phyloP scores from a whole-genome alignment of 2,113 vertebrate genomes.

The Fregetta grallaria region DNA sequence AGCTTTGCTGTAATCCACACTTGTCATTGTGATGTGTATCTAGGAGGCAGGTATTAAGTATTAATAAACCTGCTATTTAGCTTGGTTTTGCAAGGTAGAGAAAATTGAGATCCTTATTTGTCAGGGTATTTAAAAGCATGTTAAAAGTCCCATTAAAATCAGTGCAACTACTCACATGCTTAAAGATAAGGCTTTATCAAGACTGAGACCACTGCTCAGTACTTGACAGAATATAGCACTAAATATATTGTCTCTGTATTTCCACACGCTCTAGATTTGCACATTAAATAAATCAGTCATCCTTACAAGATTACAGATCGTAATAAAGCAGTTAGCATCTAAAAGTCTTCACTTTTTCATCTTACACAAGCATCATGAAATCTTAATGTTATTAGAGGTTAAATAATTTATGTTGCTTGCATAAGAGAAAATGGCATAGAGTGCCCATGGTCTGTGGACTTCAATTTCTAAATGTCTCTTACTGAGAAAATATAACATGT shows the following conservation, averaged over 20 bases:
- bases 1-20: slow-evolving; percentile 22
- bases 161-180: not conserved
- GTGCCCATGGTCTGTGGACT: not conserved
- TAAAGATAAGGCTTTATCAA: slow-evolving; percentile 13
- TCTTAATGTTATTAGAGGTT: slow-evolving; percentile 42
- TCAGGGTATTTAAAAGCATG: not conserved
- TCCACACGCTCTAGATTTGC: not conserved
- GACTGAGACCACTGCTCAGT: not conserved
- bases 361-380: slow-evolving; percentile 32
- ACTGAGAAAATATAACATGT: not conserved
- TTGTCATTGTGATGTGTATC: not conserved
- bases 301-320: slow-evolving; percentile 2
- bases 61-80: slow-evolving; percentile 41
- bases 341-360: not conserved
- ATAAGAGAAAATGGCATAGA: not conserved
- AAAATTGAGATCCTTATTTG: slow-evolving; percentile 9
- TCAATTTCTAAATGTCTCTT: not conserved
- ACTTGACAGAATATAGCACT: not conserved
- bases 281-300: slow-evolving; percentile 10
- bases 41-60: slow-evolving; percentile 18
- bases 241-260: not conserved
- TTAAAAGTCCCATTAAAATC: slow-evolving; percentile 16
- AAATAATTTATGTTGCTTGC: slow-evolving; percentile 52
- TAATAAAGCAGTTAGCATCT: slow-evolving; percentile 29
- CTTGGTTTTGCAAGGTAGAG: not conserved